phyloP scores from a whole-genome alignment of 2,888 invertebrate species.

The Megamerina dolium region DNA sequence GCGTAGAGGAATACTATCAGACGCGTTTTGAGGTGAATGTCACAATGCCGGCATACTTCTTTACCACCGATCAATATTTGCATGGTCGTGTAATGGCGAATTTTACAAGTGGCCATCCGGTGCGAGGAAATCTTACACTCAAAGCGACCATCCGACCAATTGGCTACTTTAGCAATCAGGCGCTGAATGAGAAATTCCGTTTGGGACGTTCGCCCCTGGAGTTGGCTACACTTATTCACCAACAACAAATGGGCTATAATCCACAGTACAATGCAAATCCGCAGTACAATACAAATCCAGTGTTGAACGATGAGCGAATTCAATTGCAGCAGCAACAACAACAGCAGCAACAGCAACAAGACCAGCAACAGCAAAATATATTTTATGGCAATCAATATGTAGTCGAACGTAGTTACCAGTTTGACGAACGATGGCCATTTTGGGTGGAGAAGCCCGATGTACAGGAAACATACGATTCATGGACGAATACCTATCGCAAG shows the following conservation, averaged over 20 bases:
- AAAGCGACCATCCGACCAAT: conserved; percentile 71
- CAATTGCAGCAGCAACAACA: conserved; percentile 23
- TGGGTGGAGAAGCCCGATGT: conserved; percentile 66
- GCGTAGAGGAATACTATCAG: conserved; percentile 93
- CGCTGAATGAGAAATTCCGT: conserved; percentile 54
- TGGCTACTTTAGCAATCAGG: conserved; percentile 55
- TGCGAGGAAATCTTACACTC: conserved; percentile 80
- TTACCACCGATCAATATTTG: conserved; percentile 77
- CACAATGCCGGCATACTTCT: conserved; percentile 91
- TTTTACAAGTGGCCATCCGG: conserved; percentile 90
- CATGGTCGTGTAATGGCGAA: conserved; percentile 87
- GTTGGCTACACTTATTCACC: conserved; percentile 26
- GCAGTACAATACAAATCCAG: conserved; percentile 26
- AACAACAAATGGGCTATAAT: conserved; percentile 32
- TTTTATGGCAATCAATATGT: conserved; percentile 54
- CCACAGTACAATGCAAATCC: conserved; percentile 17
- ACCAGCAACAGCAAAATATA: conserved; percentile 29
- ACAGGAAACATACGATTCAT: conserved; percentile 44
- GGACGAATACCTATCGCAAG: conserved; percentile 50
- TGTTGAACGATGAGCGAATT: conserved; percentile 25
- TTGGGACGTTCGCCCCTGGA: conserved; percentile 43
- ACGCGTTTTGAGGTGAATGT: conserved; percentile 92
- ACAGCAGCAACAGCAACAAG: conserved; percentile 11
- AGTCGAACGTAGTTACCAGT: conserved; percentile 68
- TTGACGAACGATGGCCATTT: conserved; percentile 74